These are phyloP conservation scores for Puffinus mauretanicus DNA, from an alignment of 2,113 vertebrate species.

Conservation along the genomic window DNA sequence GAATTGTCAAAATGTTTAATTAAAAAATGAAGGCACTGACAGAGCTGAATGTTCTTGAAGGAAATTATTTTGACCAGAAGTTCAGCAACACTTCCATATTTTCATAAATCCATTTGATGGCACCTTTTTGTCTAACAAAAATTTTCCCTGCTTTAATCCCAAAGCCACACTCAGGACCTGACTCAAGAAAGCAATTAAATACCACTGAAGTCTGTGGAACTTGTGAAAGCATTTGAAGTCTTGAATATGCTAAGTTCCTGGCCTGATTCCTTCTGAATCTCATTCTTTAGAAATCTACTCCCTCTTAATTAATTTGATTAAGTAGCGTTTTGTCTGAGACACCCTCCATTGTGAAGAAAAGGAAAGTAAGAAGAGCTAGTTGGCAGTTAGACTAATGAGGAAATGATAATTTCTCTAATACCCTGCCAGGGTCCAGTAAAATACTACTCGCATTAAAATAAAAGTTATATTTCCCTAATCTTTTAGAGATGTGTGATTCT, in stretches of 20 bases:
- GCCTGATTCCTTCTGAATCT: not conserved
- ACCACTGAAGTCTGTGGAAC: not conserved
- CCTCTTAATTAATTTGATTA: slow-evolving; percentile 62
- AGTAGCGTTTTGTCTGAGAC: slow-evolving; percentile 26
- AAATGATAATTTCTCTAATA: slow-evolving; percentile 57
- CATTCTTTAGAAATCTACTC: slow-evolving; percentile 24
- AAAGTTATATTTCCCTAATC: slow-evolving; percentile 63
- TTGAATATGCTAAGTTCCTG: not conserved
- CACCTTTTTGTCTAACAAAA: not conserved
- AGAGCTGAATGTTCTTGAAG: not conserved
- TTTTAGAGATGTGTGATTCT: slow-evolving; percentile 57
- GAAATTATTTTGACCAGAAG: slow-evolving; percentile 7
- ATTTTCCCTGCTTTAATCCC: not conserved
- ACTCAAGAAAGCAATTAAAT: slow-evolving; percentile 13
- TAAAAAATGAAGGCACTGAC: not conserved
- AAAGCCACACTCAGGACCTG: not conserved
- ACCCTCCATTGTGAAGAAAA: slow-evolving; percentile 29
- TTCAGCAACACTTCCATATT: not conserved
- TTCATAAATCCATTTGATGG: not conserved
- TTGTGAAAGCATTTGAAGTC: not conserved
- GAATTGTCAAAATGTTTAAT: slow-evolving; percentile 23
- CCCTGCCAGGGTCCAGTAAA: slow-evolving; percentile 58
- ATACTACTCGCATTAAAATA: slow-evolving; percentile 58
- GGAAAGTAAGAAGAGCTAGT: slow-evolving; percentile 17
- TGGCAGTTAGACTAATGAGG: slow-evolving; percentile 66